Base-by-base conservation (phyloP, 2,113 vertebrate species). In the Tenebrosternarchus preto region DNA sequence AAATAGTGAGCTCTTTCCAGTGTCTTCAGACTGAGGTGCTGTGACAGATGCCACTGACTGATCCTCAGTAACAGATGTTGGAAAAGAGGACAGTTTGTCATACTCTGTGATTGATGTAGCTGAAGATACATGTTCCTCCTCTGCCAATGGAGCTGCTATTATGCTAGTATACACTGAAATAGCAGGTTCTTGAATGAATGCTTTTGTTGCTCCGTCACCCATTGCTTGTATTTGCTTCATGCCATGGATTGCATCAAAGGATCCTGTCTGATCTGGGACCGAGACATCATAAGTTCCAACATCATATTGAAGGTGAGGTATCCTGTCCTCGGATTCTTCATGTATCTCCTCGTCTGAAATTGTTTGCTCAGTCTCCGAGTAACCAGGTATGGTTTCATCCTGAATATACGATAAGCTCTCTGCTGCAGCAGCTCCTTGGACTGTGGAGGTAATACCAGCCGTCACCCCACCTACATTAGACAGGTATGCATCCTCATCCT, bases 81-180 rank as follows among this genome's bases (percentile, higher is more conserved):
- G 96, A 76, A 98, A 95, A 31, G 97, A 98, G 25, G 97, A 97
- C 31, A 97, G 89, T 76, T 97, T 99, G 89, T 99, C 97, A 39
- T 97, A 98, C 75, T 99, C 98, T 0, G 98, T 99, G 88, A 99
- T 98, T 59, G 98, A 99, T 0, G 97, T 98, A 22, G 97, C 97
- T 3, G 97, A 99, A 5, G 98, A 99, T 61, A 99, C 93, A 0
- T 99, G 98, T 67, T 99, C 98, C 85, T 99, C 98, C 85, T 99
- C 98, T 56, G 98, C 98, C 69, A 99, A 88, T 46, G 98, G 98
- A 73, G 97, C 98, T 0, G 97, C 95, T 76, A 98, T 94, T 67
- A 99, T 96, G 83, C 95, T 96, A 24, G 95, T 94, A 75, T 96
- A 98, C 0, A 92, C 88, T 9, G 96, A 93, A 57, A 93, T 88